Base-by-base conservation (phyloP, 2,797 vertebrate species). In the Pseudomugil tenellus region DNA sequence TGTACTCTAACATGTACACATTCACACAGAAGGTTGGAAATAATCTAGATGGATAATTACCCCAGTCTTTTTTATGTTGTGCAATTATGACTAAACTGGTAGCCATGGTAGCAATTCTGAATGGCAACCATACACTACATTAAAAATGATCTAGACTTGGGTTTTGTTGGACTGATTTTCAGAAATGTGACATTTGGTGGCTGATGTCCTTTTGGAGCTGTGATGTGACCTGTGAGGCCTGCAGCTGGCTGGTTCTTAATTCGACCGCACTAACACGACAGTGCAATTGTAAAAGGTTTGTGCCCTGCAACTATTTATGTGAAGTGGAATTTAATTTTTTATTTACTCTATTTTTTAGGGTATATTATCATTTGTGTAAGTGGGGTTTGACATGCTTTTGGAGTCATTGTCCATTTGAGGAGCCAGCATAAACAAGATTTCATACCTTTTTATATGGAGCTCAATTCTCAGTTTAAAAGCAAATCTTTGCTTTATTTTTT, bases 31-130 rank as follows among this genome's bases (percentile, higher is more conserved):
- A 56, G 39, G 43, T 39, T 58, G 51, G 41, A 62, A 35, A 10
- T 31, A 55, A 54, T 35, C n/a, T 69, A 54, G 65, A 35, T 72
- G 54, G 29, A 52, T 4, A 57, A 78, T 61, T 67, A 29, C 58
- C 60, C 67, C 12, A 34, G 43, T 43, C 12, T 51, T 78, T 35
- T 74, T 70, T 59, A 60, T 67, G 28, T 48, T 31, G 46, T 76
- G 23, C 67, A 35, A 77, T 65, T 21, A 35, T 63, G 10, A 39
- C 41, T 57, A 46, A 46, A 49, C 19, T 3, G 21, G 59, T 80
- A 78, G 78, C 74, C 67, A 62, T 84, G 31, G 59, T 35, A 63
- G 46, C 58, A 28, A 43, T 37, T 43, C 17, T 65, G 32, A 9
- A 0, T 7, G 39, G 21, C 26, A 21, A 11, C 37, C 32, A 35